Percentiles rank a stretch among this genome's conserved stretches.
These are phyloP conservation scores for Neuroscelio doddi DNA, from an alignment of 2,888 invertebrate genomes.

Conservation along the genomic window DNA sequence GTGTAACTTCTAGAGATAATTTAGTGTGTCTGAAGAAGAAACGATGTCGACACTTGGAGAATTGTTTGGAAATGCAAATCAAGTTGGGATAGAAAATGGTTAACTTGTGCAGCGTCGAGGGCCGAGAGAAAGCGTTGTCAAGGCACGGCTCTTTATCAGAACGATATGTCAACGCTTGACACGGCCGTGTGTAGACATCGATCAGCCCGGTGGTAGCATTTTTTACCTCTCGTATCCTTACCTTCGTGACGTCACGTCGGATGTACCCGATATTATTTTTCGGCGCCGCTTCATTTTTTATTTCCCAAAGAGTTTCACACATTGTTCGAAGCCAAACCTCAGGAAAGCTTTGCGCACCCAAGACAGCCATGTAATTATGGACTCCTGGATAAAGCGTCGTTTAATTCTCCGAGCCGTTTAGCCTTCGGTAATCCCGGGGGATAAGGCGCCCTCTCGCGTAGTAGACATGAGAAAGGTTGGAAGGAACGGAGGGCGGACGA, in stretches of 20 bases:
- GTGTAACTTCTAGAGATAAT: too few species aligned
- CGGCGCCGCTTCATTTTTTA: too few species aligned
- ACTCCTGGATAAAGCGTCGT: conserved; percentile 4
- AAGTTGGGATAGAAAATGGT: not conserved
- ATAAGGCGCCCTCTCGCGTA: conserved; percentile 1
- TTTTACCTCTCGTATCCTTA: conserved; percentile 54
- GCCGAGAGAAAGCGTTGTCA: conserved; percentile 58
- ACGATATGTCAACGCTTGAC: conserved; percentile 68
- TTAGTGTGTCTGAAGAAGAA: not conserved
- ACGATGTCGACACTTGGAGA: not conserved
- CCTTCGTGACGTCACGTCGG: too few species aligned
- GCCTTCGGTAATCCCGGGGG: not conserved
- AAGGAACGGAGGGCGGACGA: conserved; percentile 59
- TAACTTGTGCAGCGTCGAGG: conserved; percentile 3
- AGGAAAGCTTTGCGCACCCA: too few species aligned
- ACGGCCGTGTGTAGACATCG: conserved; percentile 66
- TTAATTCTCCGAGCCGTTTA: not conserved
- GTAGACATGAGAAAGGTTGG: conserved; percentile 6
- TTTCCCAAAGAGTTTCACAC: too few species aligned
- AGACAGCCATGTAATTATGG: conserved; percentile 1
- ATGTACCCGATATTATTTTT: too few species aligned
- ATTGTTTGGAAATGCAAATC: conserved; percentile 8
- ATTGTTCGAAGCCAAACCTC: too few species aligned
- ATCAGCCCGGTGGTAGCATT: conserved; percentile 64
- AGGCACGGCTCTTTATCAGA: conserved; percentile 65